Evolutionary conservation across 2,113 vertebrate species (phyloP).

Genomic region (Bagarius yarrelli): DNA sequence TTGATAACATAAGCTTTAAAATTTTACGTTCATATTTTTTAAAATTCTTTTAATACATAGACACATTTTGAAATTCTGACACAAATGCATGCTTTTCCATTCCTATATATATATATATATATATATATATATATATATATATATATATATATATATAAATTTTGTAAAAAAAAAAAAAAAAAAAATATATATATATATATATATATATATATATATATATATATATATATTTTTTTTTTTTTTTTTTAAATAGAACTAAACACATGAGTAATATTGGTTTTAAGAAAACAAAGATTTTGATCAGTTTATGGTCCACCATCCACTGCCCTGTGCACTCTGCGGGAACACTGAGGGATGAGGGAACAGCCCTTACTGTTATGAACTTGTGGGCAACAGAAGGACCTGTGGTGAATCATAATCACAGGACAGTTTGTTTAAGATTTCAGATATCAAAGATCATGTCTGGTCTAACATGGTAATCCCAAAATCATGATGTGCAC

Average conservation of each 20-base stretch:
- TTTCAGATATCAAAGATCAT: slow-evolving; percentile 40
- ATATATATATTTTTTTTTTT: too few species aligned
- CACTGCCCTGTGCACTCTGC: too few species aligned
- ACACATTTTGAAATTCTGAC: not conserved
- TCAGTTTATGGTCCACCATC: not conserved
- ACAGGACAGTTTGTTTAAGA: slow-evolving; percentile 17
- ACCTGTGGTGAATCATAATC: slow-evolving; percentile 24
- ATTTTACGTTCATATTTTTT: not conserved
- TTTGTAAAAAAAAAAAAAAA: too few species aligned
- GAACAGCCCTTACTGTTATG: not conserved
- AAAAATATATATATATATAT: not conserved
- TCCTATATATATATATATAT: not conserved
- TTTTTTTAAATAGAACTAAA: too few species aligned
- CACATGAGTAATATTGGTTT: not conserved
- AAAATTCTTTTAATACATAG: not conserved
- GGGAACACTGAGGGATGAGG: not conserved
- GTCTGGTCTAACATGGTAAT: slow-evolving; percentile 35
- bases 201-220: not conserved
- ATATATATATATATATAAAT: not conserved
- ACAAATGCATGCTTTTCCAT: not conserved
- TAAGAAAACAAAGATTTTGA: not conserved
- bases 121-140: not conserved
- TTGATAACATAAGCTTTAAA: not conserved
- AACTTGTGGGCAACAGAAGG: slow-evolving; percentile 9
- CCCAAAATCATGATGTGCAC: slow-evolving; percentile 36